Base-by-base conservation (phyloP, 2,888 invertebrate species). In the Epiperipatus broadwayi region DNA sequence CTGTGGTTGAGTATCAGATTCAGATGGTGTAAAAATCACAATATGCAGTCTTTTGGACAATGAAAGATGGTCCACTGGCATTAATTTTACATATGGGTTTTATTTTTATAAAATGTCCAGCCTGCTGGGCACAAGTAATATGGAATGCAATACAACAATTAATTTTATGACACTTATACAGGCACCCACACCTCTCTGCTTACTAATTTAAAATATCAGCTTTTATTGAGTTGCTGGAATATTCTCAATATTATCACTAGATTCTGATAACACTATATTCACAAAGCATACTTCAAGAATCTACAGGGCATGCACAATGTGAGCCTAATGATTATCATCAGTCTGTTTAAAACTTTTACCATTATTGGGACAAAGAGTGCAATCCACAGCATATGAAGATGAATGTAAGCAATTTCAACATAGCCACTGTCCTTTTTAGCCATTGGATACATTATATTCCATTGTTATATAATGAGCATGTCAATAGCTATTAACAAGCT, bases 291-390 rank as follows among this genome's bases (percentile, higher is more conserved):
- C 93, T 71, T 97, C 97, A 2, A 95, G 97, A 51, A 97, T 89
- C 95, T 95, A 97, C 2, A 97, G 66, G 1, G 95, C 95, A 59
- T 97, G 99, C 0, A 93, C 85, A 2, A 97, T 95, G 57, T 97
- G 97, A 1, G 91, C 93, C 97, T 97, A 97, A 1, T 80, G 76
- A 1, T 79, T 71, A 52, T 83, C 74, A 57, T 91, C 91, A 0
- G 93, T 91, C 63, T 93, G 93, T 60, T 99, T 99, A 58, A 97
- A 93, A 20, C 95, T 97, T 39, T 95, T 97, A 37, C 89, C 89
- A 51, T 83, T 78, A 56, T 95, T 93, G 0, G 97, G 95, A 57
- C 97, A 97, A 1, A 99, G 67, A n/a, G 83, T 84, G 61, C 97
- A 99, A 55, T 85, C 81, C 0, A 97, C 95, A 1, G 91, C 78